Evolutionary conservation across 2,888 invertebrate species (phyloP), one percentile per base, ranked within the genome.

Genomic region (Perizoma flavofasciatum): DNA sequence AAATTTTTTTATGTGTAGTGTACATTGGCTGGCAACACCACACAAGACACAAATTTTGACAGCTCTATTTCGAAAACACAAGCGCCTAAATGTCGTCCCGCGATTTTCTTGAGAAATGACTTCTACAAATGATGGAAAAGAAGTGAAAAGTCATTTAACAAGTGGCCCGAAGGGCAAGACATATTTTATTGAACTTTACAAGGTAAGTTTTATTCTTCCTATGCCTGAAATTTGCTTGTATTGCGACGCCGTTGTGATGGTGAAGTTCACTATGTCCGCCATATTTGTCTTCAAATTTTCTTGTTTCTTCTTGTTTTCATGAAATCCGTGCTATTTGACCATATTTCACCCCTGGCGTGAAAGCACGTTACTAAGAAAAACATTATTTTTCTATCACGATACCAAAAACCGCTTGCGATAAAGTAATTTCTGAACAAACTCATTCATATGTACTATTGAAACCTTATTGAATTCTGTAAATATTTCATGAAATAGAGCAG

Each of bases 21-120:
- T 1, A 22, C 22, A 66, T 73, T 6, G 7, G 55, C 43, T 4
- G 4, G 85, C 74, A 88, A 83, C 79, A 85, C 79, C 79, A 64
- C 22, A 22, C 3, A 22, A 22, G 3, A 1, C 22, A 22, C 22
- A 22, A 22, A 22, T 79, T 91, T 91, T 92, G 92, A 92, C 92
- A 92, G 89, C 84, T 85, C 82, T 83, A 84, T 86, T 84, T 80
- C 79, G 89, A 91, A 92, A 92, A 92, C 91, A 92, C 92, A 91
- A 92, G 92, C 92, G 87, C 86, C 86, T 90, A 91, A 89, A 92
- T 92, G 92, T 92, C 92, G 89, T 89, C 86, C 90, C 89, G 88
- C 87, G 85, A 89, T 91, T 92, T 92, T 90, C 86, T 74, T 92
- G 88, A 92, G 92, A 92, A 92, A 92, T 92, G 92, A 92, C 90